phyloP scores from a whole-genome alignment of 2,797 vertebrate species.

The Sus cebifrons region DNA sequence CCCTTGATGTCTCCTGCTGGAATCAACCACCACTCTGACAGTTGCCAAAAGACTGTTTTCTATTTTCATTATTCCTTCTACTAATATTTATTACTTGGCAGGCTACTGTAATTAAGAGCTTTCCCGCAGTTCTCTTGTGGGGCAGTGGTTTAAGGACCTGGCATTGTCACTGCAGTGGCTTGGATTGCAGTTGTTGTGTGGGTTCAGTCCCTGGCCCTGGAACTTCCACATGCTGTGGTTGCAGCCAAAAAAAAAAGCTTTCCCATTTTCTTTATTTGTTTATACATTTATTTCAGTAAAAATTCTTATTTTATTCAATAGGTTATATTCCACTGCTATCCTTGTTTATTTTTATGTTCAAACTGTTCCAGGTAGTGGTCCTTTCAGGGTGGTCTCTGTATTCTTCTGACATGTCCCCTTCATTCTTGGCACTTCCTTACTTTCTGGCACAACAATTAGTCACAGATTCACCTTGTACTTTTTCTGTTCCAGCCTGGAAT shows the following conservation, averaged over 20 bases:
- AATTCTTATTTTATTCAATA: no score
- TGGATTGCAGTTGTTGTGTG: no score
- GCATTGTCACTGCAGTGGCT: no score
- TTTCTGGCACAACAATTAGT: not conserved
- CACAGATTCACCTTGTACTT: not conserved
- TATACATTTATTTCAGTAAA: not conserved
- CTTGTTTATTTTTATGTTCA: no score
- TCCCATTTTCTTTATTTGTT: not conserved
- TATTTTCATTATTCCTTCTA: not conserved
- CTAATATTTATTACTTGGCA: not conserved
- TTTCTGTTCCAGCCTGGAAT: not conserved
- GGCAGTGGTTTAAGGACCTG: no score
- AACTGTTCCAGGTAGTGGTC: no score
- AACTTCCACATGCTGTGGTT: no score
- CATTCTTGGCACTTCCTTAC: not conserved
- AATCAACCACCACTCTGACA: not conserved
- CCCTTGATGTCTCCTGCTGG: not conserved
- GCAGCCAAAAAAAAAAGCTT: not conserved
- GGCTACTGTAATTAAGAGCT: not conserved
- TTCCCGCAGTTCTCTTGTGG: not conserved
- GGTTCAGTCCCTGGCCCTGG: no score
- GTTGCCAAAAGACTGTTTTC: slow-evolving; percentile 17
- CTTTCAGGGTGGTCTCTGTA: not conserved
- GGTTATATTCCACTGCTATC: no score
- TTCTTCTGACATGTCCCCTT: not conserved